phyloP scores from a whole-genome alignment of 2,888 invertebrate species.

The Drosophila peninsularis region DNA sequence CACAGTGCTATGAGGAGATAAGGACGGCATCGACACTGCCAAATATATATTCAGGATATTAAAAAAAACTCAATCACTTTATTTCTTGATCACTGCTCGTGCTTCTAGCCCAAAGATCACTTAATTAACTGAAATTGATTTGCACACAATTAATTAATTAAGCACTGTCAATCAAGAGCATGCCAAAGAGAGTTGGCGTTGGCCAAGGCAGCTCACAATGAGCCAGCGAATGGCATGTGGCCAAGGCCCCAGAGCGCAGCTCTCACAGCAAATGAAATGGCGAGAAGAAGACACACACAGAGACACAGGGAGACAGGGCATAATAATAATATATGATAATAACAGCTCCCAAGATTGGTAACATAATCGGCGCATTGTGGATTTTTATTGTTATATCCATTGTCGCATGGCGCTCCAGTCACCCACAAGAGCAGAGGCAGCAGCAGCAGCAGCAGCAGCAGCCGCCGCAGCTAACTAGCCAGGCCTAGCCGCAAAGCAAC shows the following conservation, averaged over 20 bases:
- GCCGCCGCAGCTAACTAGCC: constrained; percentile 7
- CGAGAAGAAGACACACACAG: constrained; percentile 10
- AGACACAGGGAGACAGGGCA: constrained; percentile 8
- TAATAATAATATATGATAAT: constrained; percentile 48
- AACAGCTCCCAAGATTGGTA: constrained; percentile 71
- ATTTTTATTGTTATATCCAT: constrained; percentile 50
- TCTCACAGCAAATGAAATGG: constrained; percentile 42
- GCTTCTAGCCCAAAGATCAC: background rate
- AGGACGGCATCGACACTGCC: no score
- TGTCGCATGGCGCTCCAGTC: constrained; percentile 58
- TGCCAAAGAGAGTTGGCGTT: constrained; percentile 36
- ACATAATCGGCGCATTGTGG: constrained; percentile 76
- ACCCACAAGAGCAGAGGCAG: constrained; percentile 23
- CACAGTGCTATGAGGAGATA: no score
- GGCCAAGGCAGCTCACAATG: constrained; percentile 30
- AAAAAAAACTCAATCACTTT: no score
- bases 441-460: constrained; percentile 2
- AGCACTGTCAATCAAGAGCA: background rate
- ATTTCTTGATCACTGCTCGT: no score
- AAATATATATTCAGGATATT: no score
- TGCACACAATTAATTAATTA: background rate
- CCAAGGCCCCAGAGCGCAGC: constrained; percentile 29
- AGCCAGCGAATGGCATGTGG: constrained; percentile 29
- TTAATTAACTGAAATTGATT: background rate
- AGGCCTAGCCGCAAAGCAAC: constrained; percentile 5